Percentiles rank a stretch among this genome's conserved stretches.
phyloP scores from a whole-genome alignment of 2,888 invertebrate species.

The Rotaria socialis region DNA sequence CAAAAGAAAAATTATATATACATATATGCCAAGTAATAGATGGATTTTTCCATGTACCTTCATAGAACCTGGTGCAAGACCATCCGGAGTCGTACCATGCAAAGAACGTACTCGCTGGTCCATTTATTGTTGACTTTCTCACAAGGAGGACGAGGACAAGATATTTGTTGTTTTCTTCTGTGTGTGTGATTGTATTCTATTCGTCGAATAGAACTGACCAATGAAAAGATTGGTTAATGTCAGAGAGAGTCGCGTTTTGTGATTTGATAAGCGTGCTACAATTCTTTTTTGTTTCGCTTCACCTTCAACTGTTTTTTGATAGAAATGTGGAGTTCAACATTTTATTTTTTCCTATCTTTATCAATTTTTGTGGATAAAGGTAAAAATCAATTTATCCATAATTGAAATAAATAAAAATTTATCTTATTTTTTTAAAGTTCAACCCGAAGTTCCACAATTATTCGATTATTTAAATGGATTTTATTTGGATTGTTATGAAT shows the following conservation, averaged over 20 bases:
- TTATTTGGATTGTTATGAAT: conserved; percentile 45
- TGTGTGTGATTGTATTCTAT: neutral
- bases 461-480: conserved; percentile 46
- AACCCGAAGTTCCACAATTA: conserved; percentile 44
- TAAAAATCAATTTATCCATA: neutral
- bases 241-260: neutral
- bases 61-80: conserved; percentile 12
- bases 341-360: neutral
- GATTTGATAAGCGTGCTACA: neutral
- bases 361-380: neutral
- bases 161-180: neutral
- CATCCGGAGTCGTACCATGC: neutral
- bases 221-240: neutral
- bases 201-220: neutral
- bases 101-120: neutral
- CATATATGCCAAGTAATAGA: too few relatives aligned
- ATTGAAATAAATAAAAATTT: neutral
- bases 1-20: neutral
- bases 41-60: neutral
- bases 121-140: neutral
- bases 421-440: neutral
- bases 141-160: neutral
- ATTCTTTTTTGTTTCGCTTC: neutral
- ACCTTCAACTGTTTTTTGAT: neutral
- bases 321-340: neutral